phyloP scores from a whole-genome alignment of 2,797 vertebrate species.

The Threskiornis aethiopicus region DNA sequence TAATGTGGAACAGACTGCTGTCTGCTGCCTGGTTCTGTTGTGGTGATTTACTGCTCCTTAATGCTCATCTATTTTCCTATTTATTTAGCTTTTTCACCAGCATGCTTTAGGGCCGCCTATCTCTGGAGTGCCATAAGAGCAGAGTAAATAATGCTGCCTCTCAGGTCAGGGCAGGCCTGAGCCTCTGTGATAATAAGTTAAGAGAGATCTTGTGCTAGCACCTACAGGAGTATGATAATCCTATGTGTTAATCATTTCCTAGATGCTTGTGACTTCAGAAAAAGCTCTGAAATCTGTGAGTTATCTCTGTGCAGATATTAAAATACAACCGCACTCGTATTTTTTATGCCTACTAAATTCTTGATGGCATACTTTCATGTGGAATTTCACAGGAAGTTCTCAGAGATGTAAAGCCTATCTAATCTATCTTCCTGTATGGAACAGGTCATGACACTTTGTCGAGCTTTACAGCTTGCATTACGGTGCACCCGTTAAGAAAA shows the following conservation, averaged over 20 bases:
- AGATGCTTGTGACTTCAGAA: not conserved
- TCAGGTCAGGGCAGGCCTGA: not conserved
- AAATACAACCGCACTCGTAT: accelerated
- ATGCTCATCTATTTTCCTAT: not conserved
- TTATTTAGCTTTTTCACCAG: not conserved
- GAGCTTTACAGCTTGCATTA: not conserved
- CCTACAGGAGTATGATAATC: not conserved
- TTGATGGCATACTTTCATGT: not conserved
- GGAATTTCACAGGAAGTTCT: not conserved
- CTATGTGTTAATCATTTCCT: not conserved
- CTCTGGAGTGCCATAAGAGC: not conserved
- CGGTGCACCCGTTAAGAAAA: not conserved
- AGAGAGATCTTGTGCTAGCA: not conserved
- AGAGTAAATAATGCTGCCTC: not conserved
- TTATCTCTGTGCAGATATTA: not conserved
- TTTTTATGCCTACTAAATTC: not conserved
- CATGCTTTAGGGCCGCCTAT: not conserved
- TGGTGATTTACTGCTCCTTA: not conserved
- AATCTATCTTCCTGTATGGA: not conserved
- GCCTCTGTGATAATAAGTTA: not conserved
- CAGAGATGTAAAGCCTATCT: not conserved
- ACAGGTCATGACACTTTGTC: not conserved
- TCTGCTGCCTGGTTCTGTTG: not conserved
- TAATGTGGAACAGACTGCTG: not conserved
- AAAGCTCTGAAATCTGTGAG: not conserved